phyloP scores from a whole-genome alignment of 2,797 vertebrate genomes.

The Girardinus metallicus region DNA sequence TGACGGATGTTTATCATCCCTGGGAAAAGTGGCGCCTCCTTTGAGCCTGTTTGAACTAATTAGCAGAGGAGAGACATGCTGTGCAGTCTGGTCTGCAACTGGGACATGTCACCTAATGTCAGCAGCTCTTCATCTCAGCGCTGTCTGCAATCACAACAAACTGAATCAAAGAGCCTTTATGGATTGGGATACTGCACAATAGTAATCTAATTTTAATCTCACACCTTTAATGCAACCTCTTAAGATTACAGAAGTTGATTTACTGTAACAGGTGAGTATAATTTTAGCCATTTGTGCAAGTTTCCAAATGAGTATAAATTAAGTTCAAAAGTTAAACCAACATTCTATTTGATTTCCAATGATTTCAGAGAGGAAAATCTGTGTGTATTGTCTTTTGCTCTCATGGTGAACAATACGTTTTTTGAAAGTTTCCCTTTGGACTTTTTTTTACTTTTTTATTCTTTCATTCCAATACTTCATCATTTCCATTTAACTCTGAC shows the following conservation, averaged over 20 bases:
- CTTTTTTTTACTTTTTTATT: background rate
- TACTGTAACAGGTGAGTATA: background rate
- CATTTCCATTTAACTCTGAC: background rate
- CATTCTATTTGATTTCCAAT: background rate
- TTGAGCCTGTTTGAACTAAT: slow-evolving; percentile 66
- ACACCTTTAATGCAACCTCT: background rate
- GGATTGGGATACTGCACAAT: background rate
- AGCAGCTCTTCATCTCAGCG: slow-evolving; percentile 24
- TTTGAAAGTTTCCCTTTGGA: background rate
- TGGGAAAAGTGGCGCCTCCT: slow-evolving; percentile 66
- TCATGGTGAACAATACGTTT: background rate
- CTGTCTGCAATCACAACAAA: slow-evolving; percentile 7
- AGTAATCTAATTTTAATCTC: slow-evolving; percentile 1
- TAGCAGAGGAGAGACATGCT: slow-evolving; percentile 52
- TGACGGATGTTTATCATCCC: slow-evolving; percentile 75
- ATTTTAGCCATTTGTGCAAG: background rate
- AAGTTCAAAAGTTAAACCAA: background rate
- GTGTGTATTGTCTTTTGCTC: background rate
- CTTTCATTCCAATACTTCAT: background rate
- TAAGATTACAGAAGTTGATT: background rate
- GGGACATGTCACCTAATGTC: slow-evolving; percentile 57
- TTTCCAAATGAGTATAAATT: background rate
- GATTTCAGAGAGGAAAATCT: background rate
- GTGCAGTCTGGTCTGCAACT: slow-evolving; percentile 52
- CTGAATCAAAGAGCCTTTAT: background rate